Percentiles rank a stretch among this genome's conserved stretches.
Evolutionary conservation across 2,113 vertebrate species (phyloP).

Genomic region (Rissa tridactyla): DNA sequence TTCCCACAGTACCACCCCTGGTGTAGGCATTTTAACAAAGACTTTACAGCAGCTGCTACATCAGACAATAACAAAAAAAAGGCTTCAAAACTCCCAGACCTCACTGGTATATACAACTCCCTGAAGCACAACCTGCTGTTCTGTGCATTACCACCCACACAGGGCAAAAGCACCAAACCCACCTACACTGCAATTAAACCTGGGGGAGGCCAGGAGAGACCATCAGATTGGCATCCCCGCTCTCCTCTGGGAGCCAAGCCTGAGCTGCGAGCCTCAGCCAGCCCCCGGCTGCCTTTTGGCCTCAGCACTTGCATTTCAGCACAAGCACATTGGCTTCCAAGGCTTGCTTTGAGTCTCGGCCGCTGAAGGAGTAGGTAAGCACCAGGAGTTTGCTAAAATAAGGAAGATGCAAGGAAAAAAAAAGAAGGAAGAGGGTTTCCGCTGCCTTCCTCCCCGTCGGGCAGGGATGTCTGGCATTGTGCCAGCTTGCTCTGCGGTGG

Average conservation of each 20-base stretch:
- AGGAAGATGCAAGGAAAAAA: not conserved
- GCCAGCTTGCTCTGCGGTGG: not conserved
- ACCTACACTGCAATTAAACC: not conserved
- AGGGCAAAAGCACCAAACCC: not conserved
- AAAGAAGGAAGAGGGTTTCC: not conserved
- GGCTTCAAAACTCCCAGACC: not conserved
- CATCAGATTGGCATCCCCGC: accelerated
- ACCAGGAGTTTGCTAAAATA: not conserved
- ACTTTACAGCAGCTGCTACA: not conserved
- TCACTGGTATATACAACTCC: not conserved
- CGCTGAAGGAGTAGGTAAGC: accelerated
- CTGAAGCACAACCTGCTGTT: not conserved
- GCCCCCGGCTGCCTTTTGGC: not conserved
- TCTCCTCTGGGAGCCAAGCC: not conserved
- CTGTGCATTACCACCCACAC: not conserved
- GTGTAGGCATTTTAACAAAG: not conserved
- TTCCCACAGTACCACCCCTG: not conserved
- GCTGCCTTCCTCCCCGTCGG: accelerated
- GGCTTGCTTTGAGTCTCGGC: not conserved
- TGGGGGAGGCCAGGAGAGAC: not conserved
- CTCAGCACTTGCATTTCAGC: not conserved
- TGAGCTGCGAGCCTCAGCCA: accelerated
- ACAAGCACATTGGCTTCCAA: not conserved
- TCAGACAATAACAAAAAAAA: not conserved
- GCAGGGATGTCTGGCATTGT: accelerated